Percentiles rank a stretch among this genome's conserved stretches.
phyloP scores from a whole-genome alignment of 2,113 vertebrate genomes.

The Polyodon spathula region DNA sequence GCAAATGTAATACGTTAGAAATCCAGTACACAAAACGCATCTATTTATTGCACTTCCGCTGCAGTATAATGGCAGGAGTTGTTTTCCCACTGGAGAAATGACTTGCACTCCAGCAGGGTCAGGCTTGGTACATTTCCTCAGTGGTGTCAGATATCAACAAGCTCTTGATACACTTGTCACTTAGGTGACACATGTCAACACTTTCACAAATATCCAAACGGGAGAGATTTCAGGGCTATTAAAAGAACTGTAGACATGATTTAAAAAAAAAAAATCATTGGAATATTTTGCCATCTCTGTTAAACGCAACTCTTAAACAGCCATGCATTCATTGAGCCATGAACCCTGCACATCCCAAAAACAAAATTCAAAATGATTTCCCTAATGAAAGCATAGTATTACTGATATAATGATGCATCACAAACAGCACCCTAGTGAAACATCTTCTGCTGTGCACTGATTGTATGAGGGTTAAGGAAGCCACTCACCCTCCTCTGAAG shows the following conservation, averaged over 20 bases:
- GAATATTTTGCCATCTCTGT: too few species aligned
- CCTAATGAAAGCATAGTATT: not conserved
- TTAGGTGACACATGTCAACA: slow-evolving; percentile 53
- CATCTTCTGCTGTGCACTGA: too few species aligned
- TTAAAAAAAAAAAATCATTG: too few species aligned
- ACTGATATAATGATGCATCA: too few species aligned
- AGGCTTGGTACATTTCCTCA: not conserved
- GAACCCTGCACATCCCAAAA: slow-evolving; percentile 1
- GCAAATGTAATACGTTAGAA: too few species aligned
- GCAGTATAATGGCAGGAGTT: too few species aligned
- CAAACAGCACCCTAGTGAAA: too few species aligned
- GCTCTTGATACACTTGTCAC: slow-evolving; percentile 58
- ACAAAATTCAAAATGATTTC: not conserved
- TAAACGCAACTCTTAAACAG: not conserved
- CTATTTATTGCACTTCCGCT: too few species aligned
- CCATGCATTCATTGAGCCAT: not conserved
- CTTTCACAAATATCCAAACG: slow-evolving; percentile 34
- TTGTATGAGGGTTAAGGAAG: not conserved
- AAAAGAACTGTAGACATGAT: slow-evolving; percentile 19
- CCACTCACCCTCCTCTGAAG: slow-evolving; percentile 49
- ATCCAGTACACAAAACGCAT: too few species aligned
- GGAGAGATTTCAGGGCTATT: slow-evolving; percentile 23
- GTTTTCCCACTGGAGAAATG: too few species aligned
- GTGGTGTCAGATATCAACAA: slow-evolving; percentile 50
- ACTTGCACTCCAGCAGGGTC: too few species aligned